phyloP scores from a whole-genome alignment of 53 echinoderm and acorn worm genomes.

The Zoroaster sp. region DNA sequence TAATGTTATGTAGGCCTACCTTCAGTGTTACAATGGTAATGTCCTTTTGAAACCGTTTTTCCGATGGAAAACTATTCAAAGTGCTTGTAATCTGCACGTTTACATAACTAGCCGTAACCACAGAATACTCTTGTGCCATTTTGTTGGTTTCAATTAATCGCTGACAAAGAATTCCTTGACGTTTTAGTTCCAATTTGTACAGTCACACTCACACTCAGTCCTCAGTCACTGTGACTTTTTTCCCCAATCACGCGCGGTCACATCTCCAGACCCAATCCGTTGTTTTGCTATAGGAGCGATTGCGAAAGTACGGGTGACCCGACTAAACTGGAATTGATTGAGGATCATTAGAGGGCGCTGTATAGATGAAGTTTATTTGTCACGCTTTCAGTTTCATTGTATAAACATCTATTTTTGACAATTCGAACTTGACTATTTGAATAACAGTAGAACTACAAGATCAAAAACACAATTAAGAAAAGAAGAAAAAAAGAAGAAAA shows the following conservation, averaged over 20 bases:
- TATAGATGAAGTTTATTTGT: too few relatives aligned
- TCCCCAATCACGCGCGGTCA: slow-evolving; percentile 2
- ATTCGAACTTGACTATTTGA: too few relatives aligned
- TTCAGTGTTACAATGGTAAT: slow-evolving; percentile 79
- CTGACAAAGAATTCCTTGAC: neutral
- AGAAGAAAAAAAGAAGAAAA: too few relatives aligned
- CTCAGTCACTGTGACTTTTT: too few relatives aligned
- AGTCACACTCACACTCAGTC: too few relatives aligned
- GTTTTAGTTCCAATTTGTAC: too few relatives aligned
- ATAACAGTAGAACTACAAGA: too few relatives aligned
- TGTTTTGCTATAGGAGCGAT: neutral
- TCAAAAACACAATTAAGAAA: too few relatives aligned
- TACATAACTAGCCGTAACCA: slow-evolving; percentile 74
- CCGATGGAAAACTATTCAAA: slow-evolving; percentile 73
- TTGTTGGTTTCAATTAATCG: neutral
- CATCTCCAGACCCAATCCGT: neutral
- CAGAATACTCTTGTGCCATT: slow-evolving; percentile 81
- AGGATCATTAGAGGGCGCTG: neutral
- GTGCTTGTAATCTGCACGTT: slow-evolving; percentile 82
- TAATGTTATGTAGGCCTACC: slow-evolving; percentile 40
- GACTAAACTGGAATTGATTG: neutral
- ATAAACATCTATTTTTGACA: too few relatives aligned
- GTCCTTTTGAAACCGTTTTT: slow-evolving; percentile 83
- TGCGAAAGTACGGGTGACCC: neutral
- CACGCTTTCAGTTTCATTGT: too few relatives aligned